phyloP scores from a whole-genome alignment of 2,113 vertebrate genomes.

The Oryzias melastigma region DNA sequence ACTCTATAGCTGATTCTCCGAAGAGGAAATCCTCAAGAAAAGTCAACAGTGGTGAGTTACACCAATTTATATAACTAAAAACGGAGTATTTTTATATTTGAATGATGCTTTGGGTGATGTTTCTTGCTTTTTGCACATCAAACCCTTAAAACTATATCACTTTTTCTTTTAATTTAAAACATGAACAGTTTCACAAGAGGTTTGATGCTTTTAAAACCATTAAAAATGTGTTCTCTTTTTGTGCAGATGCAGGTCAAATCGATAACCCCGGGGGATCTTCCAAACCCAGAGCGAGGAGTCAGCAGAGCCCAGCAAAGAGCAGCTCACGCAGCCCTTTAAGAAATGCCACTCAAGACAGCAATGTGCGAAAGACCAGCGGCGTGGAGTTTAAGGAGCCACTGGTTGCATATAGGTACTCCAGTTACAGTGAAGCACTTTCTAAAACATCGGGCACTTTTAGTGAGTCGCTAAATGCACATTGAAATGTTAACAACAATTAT shows the following conservation, averaged over 20 bases:
- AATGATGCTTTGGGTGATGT: not conserved
- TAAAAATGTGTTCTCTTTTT: not conserved
- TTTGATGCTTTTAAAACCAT: not conserved
- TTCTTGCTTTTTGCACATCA: not conserved
- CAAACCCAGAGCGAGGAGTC: constrained; percentile 68
- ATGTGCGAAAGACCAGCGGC: constrained; percentile 79
- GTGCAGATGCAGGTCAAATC: constrained; percentile 68
- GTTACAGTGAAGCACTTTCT: not conserved
- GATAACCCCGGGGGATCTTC: constrained; percentile 66
- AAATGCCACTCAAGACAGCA: constrained; percentile 89
- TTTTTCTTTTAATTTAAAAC: not conserved
- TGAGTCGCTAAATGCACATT: too few species aligned
- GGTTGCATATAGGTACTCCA: constrained; percentile 83
- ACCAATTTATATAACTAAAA: not conserved
- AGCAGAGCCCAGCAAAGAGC: constrained; percentile 82
- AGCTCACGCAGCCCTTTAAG: constrained; percentile 88
- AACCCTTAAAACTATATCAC: not conserved
- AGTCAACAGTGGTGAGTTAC: constrained; percentile 81
- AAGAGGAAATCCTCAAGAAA: constrained; percentile 84
- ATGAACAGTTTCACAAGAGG: not conserved
- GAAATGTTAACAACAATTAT: too few species aligned
- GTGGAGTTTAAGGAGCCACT: constrained; percentile 89
- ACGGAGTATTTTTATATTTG: not conserved
- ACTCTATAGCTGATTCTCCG: constrained; percentile 84
- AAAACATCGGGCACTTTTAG: not conserved